Base-by-base conservation (phyloP, 37 sponge, comb jelly and placozoan genomes). In the Crambe crambe region DNA sequence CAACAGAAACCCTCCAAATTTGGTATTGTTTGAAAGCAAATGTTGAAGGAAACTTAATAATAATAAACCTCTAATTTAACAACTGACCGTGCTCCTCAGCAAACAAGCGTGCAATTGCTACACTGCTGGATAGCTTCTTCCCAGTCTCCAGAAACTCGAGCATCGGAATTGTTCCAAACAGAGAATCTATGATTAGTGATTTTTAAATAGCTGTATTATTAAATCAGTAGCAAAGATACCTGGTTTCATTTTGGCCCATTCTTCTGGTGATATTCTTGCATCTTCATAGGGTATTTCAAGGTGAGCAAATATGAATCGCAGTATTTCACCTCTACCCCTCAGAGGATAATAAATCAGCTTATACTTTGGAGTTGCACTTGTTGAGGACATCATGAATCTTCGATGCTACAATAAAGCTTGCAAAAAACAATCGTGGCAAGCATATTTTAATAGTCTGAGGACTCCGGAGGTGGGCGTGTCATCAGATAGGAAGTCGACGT, bases 21-120 rank as follows among this genome's bases (percentile, higher is more conserved):
- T n/a, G n/a, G n/a, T n/a, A n/a, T n/a, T n/a, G n/a, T n/a, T n/a
- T n/a, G n/a, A n/a, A n/a, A n/a, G n/a, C n/a, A n/a, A n/a, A n/a
- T n/a, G 73, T 21, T 31, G 20, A 21, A 36, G 31, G 5, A 35
- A 32, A 56, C 2, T 38, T 29, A 26, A 56, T n/a, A n/a, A n/a
- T n/a, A n/a, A n/a, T n/a, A n/a, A n/a, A n/a, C n/a, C n/a, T n/a
- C n/a, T n/a, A n/a, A n/a, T n/a, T n/a, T n/a, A n/a, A 22, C 51
- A 2, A 26, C 68, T 47, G 21, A 86, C 87, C 87, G 34, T 56
- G 30, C 38, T 72, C 35, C 43, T 86, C 87, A 26, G 87, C 73
- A 18, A 80, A 18, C 70, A 32, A 62, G 37, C 75, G 42, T 4
- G 87, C 74, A 23, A 86, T 80, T 5, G 47, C 61, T 6, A 41